Percentiles rank a stretch among this genome's conserved stretches.
Evolutionary conservation across 2,888 invertebrate genomes (phyloP).

Genomic region (Spisula subtruncata): DNA sequence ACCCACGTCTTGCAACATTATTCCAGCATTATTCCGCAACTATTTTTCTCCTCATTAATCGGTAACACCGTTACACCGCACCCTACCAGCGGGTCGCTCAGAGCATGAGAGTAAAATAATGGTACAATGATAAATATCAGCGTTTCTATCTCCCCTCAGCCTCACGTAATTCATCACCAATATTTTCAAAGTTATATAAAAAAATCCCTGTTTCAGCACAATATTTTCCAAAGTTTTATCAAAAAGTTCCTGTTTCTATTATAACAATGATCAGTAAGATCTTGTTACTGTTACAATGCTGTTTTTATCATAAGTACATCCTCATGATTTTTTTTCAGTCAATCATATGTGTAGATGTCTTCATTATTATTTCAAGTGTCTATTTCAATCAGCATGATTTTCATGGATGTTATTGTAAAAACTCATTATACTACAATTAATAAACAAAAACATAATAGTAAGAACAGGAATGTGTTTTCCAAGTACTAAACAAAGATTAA

Average conservation of each 20-base stretch:
- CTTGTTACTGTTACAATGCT: too few species aligned
- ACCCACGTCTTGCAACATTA: conserved; percentile 12
- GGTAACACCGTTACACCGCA: not conserved
- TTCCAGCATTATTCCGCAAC: not conserved
- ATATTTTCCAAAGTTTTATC: not conserved
- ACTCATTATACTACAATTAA: too few species aligned
- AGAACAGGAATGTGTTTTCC: too few species aligned
- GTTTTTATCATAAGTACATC: too few species aligned
- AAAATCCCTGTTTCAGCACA: not conserved
- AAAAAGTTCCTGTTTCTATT: not conserved
- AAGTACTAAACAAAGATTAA: too few species aligned
- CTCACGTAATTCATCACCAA: not conserved
- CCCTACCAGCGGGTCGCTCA: not conserved
- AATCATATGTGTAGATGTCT: too few species aligned
- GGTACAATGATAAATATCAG: not conserved
- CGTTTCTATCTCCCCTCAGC: not conserved
- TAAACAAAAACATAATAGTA: too few species aligned
- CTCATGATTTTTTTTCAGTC: too few species aligned
- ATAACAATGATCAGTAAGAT: not conserved
- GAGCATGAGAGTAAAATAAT: not conserved
- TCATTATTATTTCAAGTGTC: too few species aligned
- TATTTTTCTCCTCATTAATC: not conserved
- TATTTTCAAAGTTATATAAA: not conserved
- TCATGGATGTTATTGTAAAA: too few species aligned
- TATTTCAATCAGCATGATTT: too few species aligned